Percentiles rank a stretch among this genome's conserved stretches.
These are phyloP conservation scores for Temnothorax rugatulus DNA, from an alignment of 2,888 invertebrate genomes.

Conservation along the genomic window DNA sequence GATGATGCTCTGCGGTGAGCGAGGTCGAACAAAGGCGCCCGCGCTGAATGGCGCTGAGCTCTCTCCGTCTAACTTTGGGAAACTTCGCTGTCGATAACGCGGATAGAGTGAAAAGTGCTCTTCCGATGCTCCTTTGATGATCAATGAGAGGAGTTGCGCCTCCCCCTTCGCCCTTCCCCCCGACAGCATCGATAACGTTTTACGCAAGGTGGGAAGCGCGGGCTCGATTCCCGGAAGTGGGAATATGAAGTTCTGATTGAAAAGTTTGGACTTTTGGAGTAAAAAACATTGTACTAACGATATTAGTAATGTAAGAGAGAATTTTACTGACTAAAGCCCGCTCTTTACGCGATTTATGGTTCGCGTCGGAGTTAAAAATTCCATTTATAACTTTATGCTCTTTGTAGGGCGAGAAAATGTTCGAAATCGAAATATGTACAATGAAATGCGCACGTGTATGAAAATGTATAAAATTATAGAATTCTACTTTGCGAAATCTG, in stretches of 20 bases:
- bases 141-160: slow-evolving; percentile 20
- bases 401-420: neutral
- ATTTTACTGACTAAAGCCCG: neutral
- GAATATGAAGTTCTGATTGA: slow-evolving; percentile 32
- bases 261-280: neutral
- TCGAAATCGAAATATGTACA: too few species aligned
- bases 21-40: slow-evolving; percentile 33
- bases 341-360: neutral
- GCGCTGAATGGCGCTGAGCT: slow-evolving; percentile 14
- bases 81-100: slow-evolving; percentile 41
- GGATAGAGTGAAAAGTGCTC: slow-evolving; percentile 41
- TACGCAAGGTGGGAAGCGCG: neutral
- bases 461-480: neutral
- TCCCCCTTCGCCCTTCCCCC: neutral
- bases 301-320: neutral
- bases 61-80: slow-evolving; percentile 19
- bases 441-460: too few species aligned
- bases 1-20: slow-evolving; percentile 3
- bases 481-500: neutral
- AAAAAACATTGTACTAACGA: neutral
- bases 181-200: neutral
- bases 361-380: too few species aligned
- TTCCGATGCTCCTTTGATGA: slow-evolving; percentile 37
- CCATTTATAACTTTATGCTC: neutral
- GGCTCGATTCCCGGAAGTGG: slow-evolving; percentile 8